Conservation (phyloP, 2,113 vertebrate genomes). For the Sialia sialis region DNA sequence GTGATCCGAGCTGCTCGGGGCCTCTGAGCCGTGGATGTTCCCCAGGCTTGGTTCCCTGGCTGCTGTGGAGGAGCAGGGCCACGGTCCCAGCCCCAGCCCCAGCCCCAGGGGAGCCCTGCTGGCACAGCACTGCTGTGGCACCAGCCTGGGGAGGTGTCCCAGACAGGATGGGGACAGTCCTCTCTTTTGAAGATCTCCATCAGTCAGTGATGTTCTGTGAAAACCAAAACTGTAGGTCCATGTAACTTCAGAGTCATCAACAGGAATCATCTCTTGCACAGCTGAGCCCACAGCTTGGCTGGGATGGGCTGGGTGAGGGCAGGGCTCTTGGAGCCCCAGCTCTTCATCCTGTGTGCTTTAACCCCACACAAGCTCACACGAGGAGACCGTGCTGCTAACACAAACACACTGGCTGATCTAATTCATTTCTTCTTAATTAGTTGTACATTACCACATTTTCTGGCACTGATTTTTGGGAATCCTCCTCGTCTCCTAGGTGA, state of each 20-base stretch:
- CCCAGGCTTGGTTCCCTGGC: no score
- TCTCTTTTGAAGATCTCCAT: neutral
- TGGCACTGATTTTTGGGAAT: slow-evolving; percentile 18
- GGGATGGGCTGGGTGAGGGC: neutral
- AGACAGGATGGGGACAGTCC: neutral
- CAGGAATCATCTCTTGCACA: neutral
- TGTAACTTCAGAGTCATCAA: neutral
- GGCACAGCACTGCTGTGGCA: neutral
- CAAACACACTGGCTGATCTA: neutral
- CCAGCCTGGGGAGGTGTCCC: neutral
- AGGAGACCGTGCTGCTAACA: no score
- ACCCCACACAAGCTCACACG: no score
- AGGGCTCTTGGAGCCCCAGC: neutral
- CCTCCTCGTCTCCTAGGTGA: slow-evolving; percentile 22
- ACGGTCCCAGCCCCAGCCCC: no score
- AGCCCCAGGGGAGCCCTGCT: neutral
- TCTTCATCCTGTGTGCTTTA: neutral
- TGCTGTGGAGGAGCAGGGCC: neutral
- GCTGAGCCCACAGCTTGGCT: neutral
- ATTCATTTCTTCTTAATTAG: neutral
- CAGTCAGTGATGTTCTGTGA: neutral
- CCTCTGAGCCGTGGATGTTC: neutral
- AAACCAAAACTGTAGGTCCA: neutral
- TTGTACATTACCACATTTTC: neutral
- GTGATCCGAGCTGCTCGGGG: neutral